Conservation (phyloP, 2,113 vertebrate genomes). For the Petrocephalus microphthalmus region DNA sequence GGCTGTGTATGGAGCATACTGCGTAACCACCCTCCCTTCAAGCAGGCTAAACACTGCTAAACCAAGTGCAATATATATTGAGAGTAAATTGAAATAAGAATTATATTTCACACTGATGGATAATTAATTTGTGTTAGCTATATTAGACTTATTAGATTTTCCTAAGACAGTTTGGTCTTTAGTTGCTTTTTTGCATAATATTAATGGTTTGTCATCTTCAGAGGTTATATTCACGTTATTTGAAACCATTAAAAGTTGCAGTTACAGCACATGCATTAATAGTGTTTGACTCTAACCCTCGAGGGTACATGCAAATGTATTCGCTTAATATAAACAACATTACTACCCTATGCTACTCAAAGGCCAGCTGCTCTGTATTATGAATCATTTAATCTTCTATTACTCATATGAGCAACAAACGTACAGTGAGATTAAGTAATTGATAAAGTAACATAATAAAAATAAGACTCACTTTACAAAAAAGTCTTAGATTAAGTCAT, state of each 20-base stretch:
- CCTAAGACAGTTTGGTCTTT: background rate
- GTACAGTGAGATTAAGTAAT: background rate
- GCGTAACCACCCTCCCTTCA: background rate
- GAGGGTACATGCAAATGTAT: conserved; percentile 5
- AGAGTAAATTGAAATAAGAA: conserved; percentile 3
- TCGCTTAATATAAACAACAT: conserved; percentile 8
- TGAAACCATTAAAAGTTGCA: background rate
- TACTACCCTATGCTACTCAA: background rate
- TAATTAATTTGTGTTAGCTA: background rate
- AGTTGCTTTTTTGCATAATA: background rate
- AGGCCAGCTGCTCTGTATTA: background rate
- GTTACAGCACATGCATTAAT: background rate
- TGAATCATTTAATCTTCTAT: background rate
- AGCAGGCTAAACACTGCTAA: background rate
- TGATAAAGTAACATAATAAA: background rate
- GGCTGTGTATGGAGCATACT: background rate
- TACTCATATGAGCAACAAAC: background rate
- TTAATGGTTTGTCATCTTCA: conserved; percentile 6
- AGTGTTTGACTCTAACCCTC: background rate
- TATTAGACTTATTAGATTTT: conserved; percentile 4
- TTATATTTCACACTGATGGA: background rate
- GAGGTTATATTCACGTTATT: background rate
- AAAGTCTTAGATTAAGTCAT: background rate
- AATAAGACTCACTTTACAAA: background rate
- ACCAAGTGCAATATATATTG: background rate